Base-by-base conservation (phyloP, 2,113 vertebrate genomes). In the Myrmophylax atrothorax region DNA sequence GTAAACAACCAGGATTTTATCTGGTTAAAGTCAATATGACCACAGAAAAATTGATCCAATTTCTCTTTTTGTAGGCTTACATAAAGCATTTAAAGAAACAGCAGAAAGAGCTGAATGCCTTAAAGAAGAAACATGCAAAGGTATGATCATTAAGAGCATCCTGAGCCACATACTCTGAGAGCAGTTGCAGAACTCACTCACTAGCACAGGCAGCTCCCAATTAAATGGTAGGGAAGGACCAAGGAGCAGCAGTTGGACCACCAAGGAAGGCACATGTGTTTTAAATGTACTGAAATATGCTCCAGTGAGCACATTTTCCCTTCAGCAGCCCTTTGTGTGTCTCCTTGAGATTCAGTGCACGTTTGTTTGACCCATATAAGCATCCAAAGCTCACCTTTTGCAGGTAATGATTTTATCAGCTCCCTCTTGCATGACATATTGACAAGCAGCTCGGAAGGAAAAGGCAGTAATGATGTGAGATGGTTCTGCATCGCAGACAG, bases 121-220 rank as follows among this genome's bases (percentile, higher is more conserved):
- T 99, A 95, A 99, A 99, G 98, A 99, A 99, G 98, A 99, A 99
- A 59, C 99, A 99, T 73, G 97, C 98, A 75, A 99, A 99, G 99
- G 99, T 99, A 98, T 28, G 97, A 37, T 85, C 20, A 12, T 40
- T 37, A 46, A 49, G 73, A 52, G 24, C n/a, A 72, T 49, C 69
- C 60, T 75, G 56, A 92, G 49, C 40, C 62, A 6, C 40, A 47
- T 3, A 25, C 25, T 50, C 8, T 59, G 6, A 12, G 77, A 25
- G n/a, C 42, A 79, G 17, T 35, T 52, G 29, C 46, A 58, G 69
- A 17, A 1, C 26, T 94, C 12, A 5, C 10, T 49, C 40, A 46
- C 4, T 42, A 35, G 28, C 59, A 40, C 38, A 74, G 46, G 6
- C 20, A 50, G 29, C 18, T 91, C 29, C 64, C 70, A 66, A 85